Conservation (phyloP, 37 sponge, comb jelly and placozoan species). For the Axinella damicornis region DNA sequence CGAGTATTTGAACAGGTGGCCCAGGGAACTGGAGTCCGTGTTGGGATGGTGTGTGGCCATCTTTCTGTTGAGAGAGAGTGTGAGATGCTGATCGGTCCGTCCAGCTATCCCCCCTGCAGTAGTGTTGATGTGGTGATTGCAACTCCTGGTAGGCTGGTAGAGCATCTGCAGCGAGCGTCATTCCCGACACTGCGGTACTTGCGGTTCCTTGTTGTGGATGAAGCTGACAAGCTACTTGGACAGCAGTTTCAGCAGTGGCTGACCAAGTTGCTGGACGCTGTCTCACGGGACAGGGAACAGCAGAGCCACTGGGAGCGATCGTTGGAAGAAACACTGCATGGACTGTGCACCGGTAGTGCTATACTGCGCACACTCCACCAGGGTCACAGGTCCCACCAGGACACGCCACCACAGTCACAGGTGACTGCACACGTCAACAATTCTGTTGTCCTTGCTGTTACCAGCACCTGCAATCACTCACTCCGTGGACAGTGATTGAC, state of each 20-base stretch:
- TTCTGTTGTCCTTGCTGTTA: too few relatives aligned
- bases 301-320: neutral
- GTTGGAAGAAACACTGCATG: neutral
- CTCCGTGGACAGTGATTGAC: too few relatives aligned
- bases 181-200: conserved; percentile 55
- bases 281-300: neutral
- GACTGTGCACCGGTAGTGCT: neutral
- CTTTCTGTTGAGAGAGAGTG: conserved; percentile 36
- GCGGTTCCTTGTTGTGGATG: conserved; percentile 93
- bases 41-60: conserved; percentile 61
- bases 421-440: too few relatives aligned
- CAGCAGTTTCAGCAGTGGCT: conserved; percentile 88
- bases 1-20: conserved; percentile 71
- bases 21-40: conserved; percentile 58
- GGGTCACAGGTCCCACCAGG: too few relatives aligned
- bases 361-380: too few relatives aligned
- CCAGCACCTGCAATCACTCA: too few relatives aligned
- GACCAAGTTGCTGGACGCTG: conserved; percentile 42
- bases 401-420: too few relatives aligned
- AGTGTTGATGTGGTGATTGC: conserved; percentile 78
- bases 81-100: conserved; percentile 31
- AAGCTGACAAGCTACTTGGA: conserved; percentile 90
- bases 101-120: conserved; percentile 45
- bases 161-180: conserved; percentile 49
- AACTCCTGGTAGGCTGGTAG: conserved; percentile 92